A percentile compares a stretch with the other conserved stretches of the same genome.
phyloP scores from a whole-genome alignment of 2,113 vertebrate species.

The Sphyrna mokarran region DNA sequence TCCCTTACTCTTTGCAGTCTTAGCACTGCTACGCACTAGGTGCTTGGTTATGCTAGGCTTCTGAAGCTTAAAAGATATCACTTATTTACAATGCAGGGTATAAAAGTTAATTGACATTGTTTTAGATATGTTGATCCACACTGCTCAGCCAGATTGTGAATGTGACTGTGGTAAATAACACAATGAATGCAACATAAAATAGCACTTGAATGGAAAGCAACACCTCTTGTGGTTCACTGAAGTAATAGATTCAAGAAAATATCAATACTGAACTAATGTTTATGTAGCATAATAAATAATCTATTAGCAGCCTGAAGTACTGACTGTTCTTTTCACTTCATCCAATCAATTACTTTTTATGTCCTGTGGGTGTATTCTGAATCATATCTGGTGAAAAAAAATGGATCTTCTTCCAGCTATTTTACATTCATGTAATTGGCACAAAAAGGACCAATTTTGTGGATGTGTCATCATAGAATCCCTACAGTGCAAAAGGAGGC shows the following conservation, averaged over 20 bases:
- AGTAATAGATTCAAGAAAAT: background rate
- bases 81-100: background rate
- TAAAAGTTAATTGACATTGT: background rate
- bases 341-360: background rate
- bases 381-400: background rate
- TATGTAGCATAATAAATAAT: conserved; percentile 17
- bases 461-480: background rate
- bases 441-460: background rate
- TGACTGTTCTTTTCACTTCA: background rate
- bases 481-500: too few species aligned
- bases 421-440: background rate
- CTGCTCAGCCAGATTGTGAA: background rate
- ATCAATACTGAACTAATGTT: background rate
- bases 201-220: background rate
- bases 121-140: background rate
- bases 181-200: background rate
- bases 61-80: background rate
- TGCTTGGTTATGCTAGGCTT: background rate
- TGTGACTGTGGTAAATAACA: background rate
- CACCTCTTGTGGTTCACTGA: background rate
- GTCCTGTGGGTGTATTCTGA: background rate
- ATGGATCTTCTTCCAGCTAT: background rate
- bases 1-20: background rate
- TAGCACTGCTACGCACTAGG: background rate
- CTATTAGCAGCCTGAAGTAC: background rate